Evolutionary conservation across 92 coral and sea anemone species (phyloP), one percentile per base, ranked within the genome.

Genomic region (Umimayanthus kanabou): DNA sequence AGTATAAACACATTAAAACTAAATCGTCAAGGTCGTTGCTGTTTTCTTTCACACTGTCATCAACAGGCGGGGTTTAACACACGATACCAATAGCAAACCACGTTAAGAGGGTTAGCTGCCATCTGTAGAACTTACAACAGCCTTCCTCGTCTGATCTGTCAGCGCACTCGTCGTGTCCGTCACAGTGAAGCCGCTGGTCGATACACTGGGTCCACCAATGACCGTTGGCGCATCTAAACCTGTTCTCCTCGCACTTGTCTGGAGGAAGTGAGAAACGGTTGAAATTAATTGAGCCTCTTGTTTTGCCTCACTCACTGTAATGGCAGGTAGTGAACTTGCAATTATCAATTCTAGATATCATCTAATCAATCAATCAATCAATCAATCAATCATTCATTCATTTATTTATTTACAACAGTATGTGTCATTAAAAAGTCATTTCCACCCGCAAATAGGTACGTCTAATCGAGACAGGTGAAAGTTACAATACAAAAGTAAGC

Each of bases 161-260:
- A 33, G 98, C 98, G 55, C 98, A 95, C 43, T 93, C 90, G 18
- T 86, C 87, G 28, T 76, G 28, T 26, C 98, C 96, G 26, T 95
- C 91, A 40, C 98, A 95, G 64, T 88, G 92, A 64, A 53, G 79
- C 67, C 67, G 85, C 64, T 76, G 77, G 81, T 88, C 92, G 26
- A 93, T 93, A 43, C 98, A 95, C 39, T 95, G 98, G 53, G 94
- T 95, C 98, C 98, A 95, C 96, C 96, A 95, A 33, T 95, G 94
- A 39, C 89, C 64, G 79, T 95, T 95, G 26, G 82, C 57, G 78
- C 98, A 95, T 78, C 85, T 89, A 78, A 95, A 94, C 71, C 89
- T 80, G 79, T 75, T 77, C 14, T 79, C 61, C 0, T 88, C 90
- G 72, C 98, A 94, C 5, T 89, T 42, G 20, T 86, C 98, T 95